Evolutionary conservation across 2,888 invertebrate genomes (phyloP), one percentile per base, ranked within the genome.

Genomic region (Drosophila histrio): DNA sequence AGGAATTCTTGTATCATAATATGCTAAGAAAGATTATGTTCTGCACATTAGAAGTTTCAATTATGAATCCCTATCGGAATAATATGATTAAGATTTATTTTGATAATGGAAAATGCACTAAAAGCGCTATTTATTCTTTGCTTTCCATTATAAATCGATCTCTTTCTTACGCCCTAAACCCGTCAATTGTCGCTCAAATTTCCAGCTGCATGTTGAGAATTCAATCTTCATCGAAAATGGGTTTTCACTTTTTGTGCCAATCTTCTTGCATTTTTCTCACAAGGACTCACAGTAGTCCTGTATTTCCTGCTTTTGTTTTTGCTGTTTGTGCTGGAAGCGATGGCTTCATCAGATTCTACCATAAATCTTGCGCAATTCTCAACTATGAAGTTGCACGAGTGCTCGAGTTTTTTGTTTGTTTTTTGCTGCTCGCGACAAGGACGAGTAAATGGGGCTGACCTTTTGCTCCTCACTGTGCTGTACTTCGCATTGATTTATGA

Each of bases 351-450:
- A 67, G 77, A 63, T 44, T 73, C 56, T 30, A 59, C 73, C 65
- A 86, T 82, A 82, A 82, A 82, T 82, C 87, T 86, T 72, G 30
- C 46, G 52, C 73, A 43, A 73, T 80, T 73, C 72, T 69, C 43
- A 59, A 72, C 83, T 62, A 70, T 72, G 68, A 67, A 72, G 54
- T 60, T 24, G 52, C 32, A 43, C 8, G 28, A 21, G 38, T 49
- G 13, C 39, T 59, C 19, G 41, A 36, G 58, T 66, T 80, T 69
- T 77, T 72, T 43, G 28, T 15, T 8, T 9, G 2, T 8, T n/a
- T 41, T 21, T 41, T 41, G 41, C 21, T 46, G 30, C 11, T 49
- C 26, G 46, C 47, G 60, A 54, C 53, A 64, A 58, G 63, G 44
- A 38, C 24, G 34, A 39, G 11, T 38, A 44, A 38, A 54, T 62